phyloP scores from a whole-genome alignment of 2,797 vertebrate genomes.

The Chrosomus eos region DNA sequence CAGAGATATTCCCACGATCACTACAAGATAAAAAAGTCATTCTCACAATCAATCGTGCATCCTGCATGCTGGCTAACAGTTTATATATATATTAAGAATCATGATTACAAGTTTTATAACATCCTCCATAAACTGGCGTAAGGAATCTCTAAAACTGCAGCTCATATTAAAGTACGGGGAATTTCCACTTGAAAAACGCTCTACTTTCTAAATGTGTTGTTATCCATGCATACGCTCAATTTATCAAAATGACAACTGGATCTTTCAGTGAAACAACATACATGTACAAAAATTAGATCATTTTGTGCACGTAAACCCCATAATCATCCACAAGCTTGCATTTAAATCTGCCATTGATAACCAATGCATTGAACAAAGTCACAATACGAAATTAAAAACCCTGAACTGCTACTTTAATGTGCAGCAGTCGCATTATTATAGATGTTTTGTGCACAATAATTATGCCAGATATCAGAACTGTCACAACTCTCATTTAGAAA shows the following conservation, averaged over 20 bases:
- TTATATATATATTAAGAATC: not conserved
- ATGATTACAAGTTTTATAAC: not conserved
- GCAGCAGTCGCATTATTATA: not conserved
- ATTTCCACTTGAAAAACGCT: not conserved
- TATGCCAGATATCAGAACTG: not conserved
- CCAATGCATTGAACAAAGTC: not conserved
- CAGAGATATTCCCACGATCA: not conserved
- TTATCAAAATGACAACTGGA: not conserved
- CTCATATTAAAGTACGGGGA: not conserved
- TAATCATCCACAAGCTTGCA: not conserved
- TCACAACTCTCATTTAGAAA: not conserved
- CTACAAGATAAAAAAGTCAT: no score
- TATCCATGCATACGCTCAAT: not conserved
- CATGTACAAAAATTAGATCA: not conserved
- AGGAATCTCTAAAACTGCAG: not conserved
- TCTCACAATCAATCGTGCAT: no score
- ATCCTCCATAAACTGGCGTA: not conserved
- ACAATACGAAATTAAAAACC: not conserved
- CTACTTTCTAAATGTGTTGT: not conserved
- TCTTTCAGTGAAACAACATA: not conserved
- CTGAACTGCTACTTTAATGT: not conserved
- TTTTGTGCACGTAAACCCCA: not conserved
- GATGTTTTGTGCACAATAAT: conserved; percentile 5
- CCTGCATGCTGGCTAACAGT: not conserved
- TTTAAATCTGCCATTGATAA: not conserved